Percentiles rank a stretch among this genome's conserved stretches.
These are phyloP conservation scores for Rhipidura dahli DNA, from an alignment of 2,113 vertebrate genomes.

Conservation along the genomic window DNA sequence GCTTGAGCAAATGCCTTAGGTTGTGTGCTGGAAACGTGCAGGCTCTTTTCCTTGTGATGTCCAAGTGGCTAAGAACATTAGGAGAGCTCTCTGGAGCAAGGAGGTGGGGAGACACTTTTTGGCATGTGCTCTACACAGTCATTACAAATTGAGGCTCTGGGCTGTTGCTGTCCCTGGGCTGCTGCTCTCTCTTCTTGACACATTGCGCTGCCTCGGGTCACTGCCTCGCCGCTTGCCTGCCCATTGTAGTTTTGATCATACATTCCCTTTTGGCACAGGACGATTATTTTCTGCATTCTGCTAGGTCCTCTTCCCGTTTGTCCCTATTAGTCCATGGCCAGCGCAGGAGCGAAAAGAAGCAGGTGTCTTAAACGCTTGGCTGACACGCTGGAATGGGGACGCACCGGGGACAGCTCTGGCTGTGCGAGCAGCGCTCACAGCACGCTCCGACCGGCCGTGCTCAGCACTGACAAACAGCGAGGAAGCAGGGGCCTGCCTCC, in stretches of 20 bases:
- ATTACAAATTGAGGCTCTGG: conserved; percentile 67
- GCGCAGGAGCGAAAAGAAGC: conserved; percentile 37
- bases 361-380: conserved; percentile 63
- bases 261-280: conserved; percentile 62
- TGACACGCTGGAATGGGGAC: conserved; percentile 1
- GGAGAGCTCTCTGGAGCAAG: conserved; percentile 53
- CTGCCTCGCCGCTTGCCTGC: conserved; percentile 59
- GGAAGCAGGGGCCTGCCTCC: background rate
- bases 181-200: conserved; percentile 65
- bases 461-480: background rate
- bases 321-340: conserved; percentile 51
- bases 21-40: conserved; percentile 25
- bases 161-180: conserved; percentile 59
- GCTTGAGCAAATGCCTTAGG: conserved; percentile 69
- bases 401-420: conserved; percentile 13
- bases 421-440: background rate
- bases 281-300: conserved; percentile 56
- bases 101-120: conserved; percentile 55
- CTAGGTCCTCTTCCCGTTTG: conserved; percentile 44
- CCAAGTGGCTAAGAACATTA: conserved; percentile 66
- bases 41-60: conserved; percentile 47
- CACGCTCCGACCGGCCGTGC: background rate
- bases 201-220: conserved; percentile 68
- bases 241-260: conserved; percentile 61
- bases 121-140: conserved; percentile 42